A percentile compares a stretch with the other conserved stretches of the same genome.
These are phyloP conservation scores for Brachionus plicatilis DNA, from an alignment of 1,140 invertebrate genomes.

Conservation along the genomic window DNA sequence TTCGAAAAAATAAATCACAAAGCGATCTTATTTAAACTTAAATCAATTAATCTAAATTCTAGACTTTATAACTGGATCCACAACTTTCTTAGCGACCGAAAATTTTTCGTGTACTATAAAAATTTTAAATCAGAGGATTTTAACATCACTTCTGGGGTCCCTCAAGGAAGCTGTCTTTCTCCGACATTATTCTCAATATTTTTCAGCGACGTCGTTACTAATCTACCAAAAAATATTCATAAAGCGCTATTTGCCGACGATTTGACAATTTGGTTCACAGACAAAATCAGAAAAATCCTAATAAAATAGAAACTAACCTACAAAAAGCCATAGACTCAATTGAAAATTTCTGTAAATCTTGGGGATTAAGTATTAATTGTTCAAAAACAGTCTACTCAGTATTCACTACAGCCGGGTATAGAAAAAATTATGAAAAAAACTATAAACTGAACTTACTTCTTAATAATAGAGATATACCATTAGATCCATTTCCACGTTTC, in stretches of 20 bases:
- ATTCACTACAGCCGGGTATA: background rate
- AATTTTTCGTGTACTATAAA: background rate
- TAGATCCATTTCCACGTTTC: background rate
- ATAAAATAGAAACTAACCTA: background rate
- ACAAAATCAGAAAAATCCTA: no score
- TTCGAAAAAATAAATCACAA: constrained; percentile 14
- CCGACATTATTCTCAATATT: background rate
- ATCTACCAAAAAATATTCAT: background rate
- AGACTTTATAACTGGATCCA: background rate
- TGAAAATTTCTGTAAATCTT: background rate
- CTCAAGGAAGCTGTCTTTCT: background rate
- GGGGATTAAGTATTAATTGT: background rate
- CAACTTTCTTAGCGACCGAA: background rate
- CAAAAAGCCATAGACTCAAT: background rate
- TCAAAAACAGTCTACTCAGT: background rate
- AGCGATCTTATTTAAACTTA: background rate
- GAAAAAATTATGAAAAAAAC: background rate
- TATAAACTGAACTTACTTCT: background rate
- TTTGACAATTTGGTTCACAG: background rate
- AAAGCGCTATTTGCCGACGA: constrained; percentile 2
- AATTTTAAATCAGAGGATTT: background rate
- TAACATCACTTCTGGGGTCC: background rate
- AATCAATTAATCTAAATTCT: background rate
- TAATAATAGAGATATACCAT: background rate
- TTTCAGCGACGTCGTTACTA: background rate